Conservation (phyloP, 2,797 vertebrate genomes). For the Cygnus olor region DNA sequence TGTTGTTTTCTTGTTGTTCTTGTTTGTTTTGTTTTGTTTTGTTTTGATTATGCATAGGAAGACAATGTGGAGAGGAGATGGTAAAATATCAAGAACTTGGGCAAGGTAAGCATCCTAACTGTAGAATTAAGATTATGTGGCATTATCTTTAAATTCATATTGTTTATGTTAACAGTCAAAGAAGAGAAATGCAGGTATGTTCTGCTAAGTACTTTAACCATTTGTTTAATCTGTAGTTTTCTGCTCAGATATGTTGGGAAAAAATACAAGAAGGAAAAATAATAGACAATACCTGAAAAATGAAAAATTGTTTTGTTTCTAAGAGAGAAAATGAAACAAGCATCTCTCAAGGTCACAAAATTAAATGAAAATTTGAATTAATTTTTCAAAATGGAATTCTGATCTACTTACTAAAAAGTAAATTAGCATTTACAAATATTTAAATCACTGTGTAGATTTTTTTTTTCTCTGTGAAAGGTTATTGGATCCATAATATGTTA, state of each 20-base stretch:
- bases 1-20: no score
- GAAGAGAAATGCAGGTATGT: neutral
- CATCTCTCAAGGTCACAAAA: neutral
- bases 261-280: neutral
- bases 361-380: neutral
- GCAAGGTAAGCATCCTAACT: neutral
- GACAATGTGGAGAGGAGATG: neutral
- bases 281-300: neutral
- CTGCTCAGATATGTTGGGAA: fast-evolving
- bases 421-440: neutral
- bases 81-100: neutral
- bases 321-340: neutral
- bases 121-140: neutral
- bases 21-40: no score
- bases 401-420: neutral
- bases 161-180: neutral
- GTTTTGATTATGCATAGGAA: neutral
- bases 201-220: neutral
- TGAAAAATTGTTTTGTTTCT: neutral
- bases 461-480: neutral
- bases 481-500: neutral
- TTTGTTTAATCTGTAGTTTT: neutral
- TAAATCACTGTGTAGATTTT: neutral
- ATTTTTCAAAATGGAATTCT: neutral
- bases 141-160: neutral